phyloP scores from a whole-genome alignment of 1,140 invertebrate species.

The Caenorhabditis tropicalis region DNA sequence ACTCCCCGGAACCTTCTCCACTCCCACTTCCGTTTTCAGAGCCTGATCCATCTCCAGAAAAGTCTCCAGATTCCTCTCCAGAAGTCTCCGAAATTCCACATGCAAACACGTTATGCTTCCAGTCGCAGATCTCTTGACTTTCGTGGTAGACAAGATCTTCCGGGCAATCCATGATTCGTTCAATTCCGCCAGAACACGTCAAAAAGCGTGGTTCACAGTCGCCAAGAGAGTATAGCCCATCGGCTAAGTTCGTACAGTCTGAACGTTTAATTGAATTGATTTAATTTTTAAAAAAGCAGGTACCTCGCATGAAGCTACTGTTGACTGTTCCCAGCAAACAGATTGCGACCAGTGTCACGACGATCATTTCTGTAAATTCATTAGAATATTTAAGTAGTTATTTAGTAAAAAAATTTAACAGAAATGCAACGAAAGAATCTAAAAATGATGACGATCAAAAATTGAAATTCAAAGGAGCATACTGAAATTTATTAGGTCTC shows the following conservation, averaged over 20 bases:
- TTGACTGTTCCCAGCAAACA: neutral
- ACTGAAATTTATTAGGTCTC: too few species aligned
- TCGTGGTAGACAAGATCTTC: constrained; percentile 59
- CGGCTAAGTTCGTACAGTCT: neutral
- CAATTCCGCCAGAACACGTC: constrained; percentile 58
- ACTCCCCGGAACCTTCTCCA: neutral
- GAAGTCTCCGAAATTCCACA: neutral
- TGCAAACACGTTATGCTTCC: constrained; percentile 55
- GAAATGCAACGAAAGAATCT: too few species aligned
- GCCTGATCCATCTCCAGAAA: neutral
- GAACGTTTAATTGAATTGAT: too few species aligned
- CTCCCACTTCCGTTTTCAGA: neutral
- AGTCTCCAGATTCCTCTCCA: neutral
- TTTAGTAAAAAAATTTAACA: too few species aligned
- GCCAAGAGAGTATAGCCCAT: neutral
- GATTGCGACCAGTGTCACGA: too few species aligned
- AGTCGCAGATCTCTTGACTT: constrained; percentile 53
- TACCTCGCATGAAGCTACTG: too few species aligned
- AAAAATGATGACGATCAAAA: too few species aligned
- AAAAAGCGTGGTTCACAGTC: neutral
- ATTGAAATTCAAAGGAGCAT: too few species aligned
- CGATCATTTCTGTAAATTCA: too few species aligned
- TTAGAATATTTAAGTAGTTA: too few species aligned
- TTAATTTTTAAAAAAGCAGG: neutral
- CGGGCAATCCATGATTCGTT: constrained; percentile 58